A percentile compares a stretch with the other conserved stretches of the same genome.
Conservation (phyloP, 2,113 vertebrate genomes). For the Thalassarche chlororhynchos region DNA sequence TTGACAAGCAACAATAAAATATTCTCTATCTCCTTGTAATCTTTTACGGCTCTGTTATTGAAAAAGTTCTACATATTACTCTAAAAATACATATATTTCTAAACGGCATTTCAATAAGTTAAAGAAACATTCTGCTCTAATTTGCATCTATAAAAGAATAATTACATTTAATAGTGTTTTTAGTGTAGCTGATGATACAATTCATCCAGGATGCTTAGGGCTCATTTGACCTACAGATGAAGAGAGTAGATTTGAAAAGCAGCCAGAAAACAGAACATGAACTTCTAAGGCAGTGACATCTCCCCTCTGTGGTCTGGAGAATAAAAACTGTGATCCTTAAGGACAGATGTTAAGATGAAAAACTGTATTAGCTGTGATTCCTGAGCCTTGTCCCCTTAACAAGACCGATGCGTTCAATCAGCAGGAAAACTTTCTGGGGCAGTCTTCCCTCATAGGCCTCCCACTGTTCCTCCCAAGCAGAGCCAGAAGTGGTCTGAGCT, state of each 20-base stretch:
- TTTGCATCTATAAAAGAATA: neutral
- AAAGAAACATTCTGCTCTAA: neutral
- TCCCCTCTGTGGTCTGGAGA: neutral
- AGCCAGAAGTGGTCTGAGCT: neutral
- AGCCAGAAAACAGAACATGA: neutral
- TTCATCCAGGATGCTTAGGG: neutral
- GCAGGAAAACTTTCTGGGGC: neutral
- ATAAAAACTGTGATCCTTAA: neutral
- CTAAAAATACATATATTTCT: neutral
- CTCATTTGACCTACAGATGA: neutral
- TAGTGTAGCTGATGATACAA: neutral
- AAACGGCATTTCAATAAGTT: neutral
- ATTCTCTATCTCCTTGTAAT: neutral
- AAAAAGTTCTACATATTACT: neutral
- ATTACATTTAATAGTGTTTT: neutral
- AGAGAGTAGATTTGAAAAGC: neutral
- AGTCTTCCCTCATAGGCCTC: neutral
- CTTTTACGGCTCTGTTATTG: neutral
- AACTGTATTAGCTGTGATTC: neutral
- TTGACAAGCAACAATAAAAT: neutral
- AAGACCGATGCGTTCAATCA: neutral
- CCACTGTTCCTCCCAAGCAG: neutral
- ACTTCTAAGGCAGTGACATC: neutral
- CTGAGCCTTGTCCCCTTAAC: neutral
- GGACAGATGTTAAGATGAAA: slow-evolving; percentile 11